Base-by-base conservation (phyloP, 1,140 invertebrate genomes). In the Andrena cerasifolii region DNA sequence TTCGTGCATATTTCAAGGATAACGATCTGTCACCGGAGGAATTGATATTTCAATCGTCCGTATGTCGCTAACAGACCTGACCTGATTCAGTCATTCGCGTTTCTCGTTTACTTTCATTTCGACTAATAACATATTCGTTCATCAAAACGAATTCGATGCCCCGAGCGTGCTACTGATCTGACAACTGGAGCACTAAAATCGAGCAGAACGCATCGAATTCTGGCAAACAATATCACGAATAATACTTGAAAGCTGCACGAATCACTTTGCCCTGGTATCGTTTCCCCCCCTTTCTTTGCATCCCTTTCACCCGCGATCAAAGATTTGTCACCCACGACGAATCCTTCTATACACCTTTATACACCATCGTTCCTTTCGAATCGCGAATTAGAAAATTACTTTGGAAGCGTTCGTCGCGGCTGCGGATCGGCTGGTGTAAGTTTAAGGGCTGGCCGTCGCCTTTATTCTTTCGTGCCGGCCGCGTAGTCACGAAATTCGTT, bases 371-470 rank as follows among this genome's bases (percentile, higher is more conserved):
- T 45, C 43, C 43, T 12, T 8, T 45, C 43, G 43, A 45, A 45
- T 8, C 43, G 45, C 18, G 45, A 5, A 40, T 59, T 59, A 59
- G 56, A 59, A 59, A 59, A 40, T 21, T 59, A 59, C n/a, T 40
- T 59, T 14, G 58, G n/a, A 24, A 40, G 40, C 18, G 33, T 59
- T 59, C 58, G 33, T 40, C 58, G 58, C 58, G 7, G 16, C 31
- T 59, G 56, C 7, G 36, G 56, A 18, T 56, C 33, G 59, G 54
- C 43, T 67, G 62, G 78, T 79, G 78, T 79, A 79, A 80, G 47
- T 68, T 80, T 70, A 77, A 80, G 65, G 65, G 56, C 31, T 70
- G 78, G 56, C 54, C 78, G 72, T 73, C 78, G 78, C 78, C 78
- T 79, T 80, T 58, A 61, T 77, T 80, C 24, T 59, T 70, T 76